phyloP scores from a whole-genome alignment of 2,113 vertebrate species.

The Smithornis capensis region DNA sequence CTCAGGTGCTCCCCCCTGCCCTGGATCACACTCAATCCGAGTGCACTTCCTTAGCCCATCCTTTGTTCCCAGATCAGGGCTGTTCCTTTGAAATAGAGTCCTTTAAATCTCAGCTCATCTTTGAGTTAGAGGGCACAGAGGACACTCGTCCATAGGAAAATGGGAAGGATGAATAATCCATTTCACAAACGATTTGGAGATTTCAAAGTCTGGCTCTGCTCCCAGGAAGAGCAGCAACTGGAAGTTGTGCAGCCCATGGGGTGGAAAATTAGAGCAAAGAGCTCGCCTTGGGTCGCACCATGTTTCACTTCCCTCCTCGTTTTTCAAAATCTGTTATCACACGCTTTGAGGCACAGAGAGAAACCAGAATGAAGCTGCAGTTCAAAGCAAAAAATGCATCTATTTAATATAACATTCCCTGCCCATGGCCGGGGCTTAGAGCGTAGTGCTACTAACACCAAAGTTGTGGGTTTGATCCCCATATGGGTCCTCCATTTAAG shows the following conservation, averaged over 20 bases:
- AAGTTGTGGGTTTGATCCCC: background rate
- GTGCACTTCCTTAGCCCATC: background rate
- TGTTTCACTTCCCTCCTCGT: background rate
- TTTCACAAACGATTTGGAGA: conserved; percentile 57
- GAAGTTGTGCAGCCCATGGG: conserved; percentile 12
- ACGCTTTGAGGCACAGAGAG: background rate
- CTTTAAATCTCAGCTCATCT: background rate
- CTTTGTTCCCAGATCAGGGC: background rate
- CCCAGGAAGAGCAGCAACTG: conserved; percentile 24
- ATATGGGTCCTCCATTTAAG: background rate
- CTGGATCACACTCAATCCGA: background rate
- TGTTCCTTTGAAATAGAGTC: background rate
- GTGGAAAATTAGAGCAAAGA: conserved; percentile 56
- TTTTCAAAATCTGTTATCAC: background rate
- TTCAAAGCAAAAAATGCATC: background rate
- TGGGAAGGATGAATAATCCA: conserved; percentile 42
- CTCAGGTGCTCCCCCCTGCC: background rate
- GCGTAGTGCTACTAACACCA: background rate
- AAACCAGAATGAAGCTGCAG: background rate
- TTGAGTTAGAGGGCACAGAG: conserved; percentile 20
- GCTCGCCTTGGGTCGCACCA: conserved; percentile 6
- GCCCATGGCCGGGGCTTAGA: background rate
- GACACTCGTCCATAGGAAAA: background rate
- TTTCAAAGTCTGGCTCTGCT: conserved; percentile 54
- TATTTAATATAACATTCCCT: background rate